Percentiles rank a stretch among this genome's conserved stretches.
Evolutionary conservation across 2,888 invertebrate species (phyloP).

Genomic region (Drosophila heteroneura): DNA sequence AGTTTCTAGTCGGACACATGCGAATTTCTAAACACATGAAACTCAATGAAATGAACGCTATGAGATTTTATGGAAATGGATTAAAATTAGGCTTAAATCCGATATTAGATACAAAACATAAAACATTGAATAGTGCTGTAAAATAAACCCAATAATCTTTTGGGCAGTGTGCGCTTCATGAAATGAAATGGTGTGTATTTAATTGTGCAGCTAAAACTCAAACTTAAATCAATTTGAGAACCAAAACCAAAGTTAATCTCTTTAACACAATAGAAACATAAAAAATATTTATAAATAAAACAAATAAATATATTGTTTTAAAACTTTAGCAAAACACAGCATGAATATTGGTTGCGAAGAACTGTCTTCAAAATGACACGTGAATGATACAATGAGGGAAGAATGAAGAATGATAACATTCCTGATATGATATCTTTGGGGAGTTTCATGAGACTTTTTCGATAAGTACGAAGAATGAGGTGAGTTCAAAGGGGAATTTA

Average conservation of each 20-base stretch:
- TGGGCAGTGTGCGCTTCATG: slow-evolving; percentile 54
- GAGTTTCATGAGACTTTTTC: slow-evolving; percentile 18
- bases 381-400: slow-evolving; percentile 38
- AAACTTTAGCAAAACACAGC: slow-evolving; percentile 81
- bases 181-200: slow-evolving; percentile 59
- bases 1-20: slow-evolving; percentile 49
- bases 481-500: slow-evolving; percentile 31
- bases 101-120: slow-evolving; percentile 61
- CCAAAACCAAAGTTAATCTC: slow-evolving; percentile 39
- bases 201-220: slow-evolving; percentile 42
- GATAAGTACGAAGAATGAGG: slow-evolving; percentile 42
- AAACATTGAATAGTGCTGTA: slow-evolving; percentile 51
- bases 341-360: slow-evolving; percentile 62
- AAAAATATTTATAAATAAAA: slow-evolving; percentile 7
- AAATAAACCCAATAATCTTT: not conserved
- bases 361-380: slow-evolving; percentile 28
- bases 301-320: slow-evolving; percentile 26
- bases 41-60: slow-evolving; percentile 39
- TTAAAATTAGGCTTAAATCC: slow-evolving; percentile 29
- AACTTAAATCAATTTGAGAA: slow-evolving; percentile 4
- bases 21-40: slow-evolving; percentile 55
- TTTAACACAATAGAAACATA: slow-evolving; percentile 33
- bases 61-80: slow-evolving; percentile 11
- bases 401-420: slow-evolving; percentile 36
- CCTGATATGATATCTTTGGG: slow-evolving; percentile 20